These are phyloP conservation scores for Rhinatrema bivittatum DNA, from an alignment of 2,797 vertebrate genomes.

Conservation along the genomic window DNA sequence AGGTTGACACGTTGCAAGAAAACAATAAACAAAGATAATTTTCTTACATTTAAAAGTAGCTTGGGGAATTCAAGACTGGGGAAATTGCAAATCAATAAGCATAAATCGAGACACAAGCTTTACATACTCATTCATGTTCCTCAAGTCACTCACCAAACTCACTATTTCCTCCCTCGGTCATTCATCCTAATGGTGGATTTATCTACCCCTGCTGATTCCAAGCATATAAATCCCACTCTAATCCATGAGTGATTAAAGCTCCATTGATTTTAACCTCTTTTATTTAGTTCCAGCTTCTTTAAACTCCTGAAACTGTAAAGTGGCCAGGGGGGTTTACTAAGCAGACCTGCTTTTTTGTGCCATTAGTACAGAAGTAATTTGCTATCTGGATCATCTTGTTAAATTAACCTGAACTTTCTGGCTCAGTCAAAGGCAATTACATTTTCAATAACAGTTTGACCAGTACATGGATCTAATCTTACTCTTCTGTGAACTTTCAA, in stretches of 20 bases:
- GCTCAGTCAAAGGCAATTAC: slow-evolving; percentile 15
- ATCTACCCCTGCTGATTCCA: slow-evolving; percentile 24
- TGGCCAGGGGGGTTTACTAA: slow-evolving; percentile 32
- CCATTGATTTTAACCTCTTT: slow-evolving; percentile 40
- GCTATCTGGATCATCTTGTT: slow-evolving; percentile 20
- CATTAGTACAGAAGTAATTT: slow-evolving; percentile 31
- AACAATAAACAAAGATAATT: too few relatives aligned
- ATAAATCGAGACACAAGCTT: slow-evolving; percentile 7
- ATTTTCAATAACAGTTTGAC: slow-evolving; percentile 11
- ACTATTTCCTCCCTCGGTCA: slow-evolving; percentile 17
- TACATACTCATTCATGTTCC: slow-evolving; percentile 10
- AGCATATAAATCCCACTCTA: slow-evolving; percentile 26
- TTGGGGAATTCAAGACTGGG: slow-evolving; percentile 19
- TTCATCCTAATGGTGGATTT: slow-evolving; percentile 29
- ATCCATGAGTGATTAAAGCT: slow-evolving; percentile 40
- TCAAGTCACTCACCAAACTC: slow-evolving; percentile 23
- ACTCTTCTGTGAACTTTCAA: background rate
- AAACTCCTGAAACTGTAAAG: background rate
- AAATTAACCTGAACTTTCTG: slow-evolving; percentile 30
- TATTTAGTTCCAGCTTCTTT: slow-evolving; percentile 29
- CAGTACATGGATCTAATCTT: slow-evolving; percentile 18
- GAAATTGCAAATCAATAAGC: slow-evolving; percentile 19
- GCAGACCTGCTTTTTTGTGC: slow-evolving; percentile 25
- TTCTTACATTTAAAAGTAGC: too few relatives aligned
- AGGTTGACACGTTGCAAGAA: background rate